Base-by-base conservation (phyloP, 2,113 vertebrate genomes). In the Polypterus senegalus region DNA sequence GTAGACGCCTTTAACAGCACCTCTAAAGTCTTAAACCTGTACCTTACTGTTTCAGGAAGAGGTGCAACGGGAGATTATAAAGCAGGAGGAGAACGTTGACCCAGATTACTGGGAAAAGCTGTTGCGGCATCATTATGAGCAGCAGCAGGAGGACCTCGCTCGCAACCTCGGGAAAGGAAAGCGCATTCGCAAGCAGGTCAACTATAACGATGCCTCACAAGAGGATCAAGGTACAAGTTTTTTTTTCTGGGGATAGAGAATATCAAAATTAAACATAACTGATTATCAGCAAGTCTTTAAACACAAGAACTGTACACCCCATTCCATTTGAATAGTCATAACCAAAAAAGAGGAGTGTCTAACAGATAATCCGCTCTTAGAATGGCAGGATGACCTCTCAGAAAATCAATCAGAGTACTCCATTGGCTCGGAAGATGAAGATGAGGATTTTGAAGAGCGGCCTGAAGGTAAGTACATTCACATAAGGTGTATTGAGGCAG, bases 351-450 rank as follows among this genome's bases (percentile, higher is more conserved):
- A 27, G 27, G 27, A 27, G 27, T 27, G 27, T 27, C 27, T 27
- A 27, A 27, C 27, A 27, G 27, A 27, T 27, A 27, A 27, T 27
- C 27, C 27, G 27, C 27, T 27, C 79, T 83, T 88, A 98, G 96
- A 99, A 70, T 98, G 94, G 94, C 94, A 93, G 73, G 94, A 94
- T 0, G 92, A 97, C 78, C 90, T 97, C 67, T 99, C 94, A 11
- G 94, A 98, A 79, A 98, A 99, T 84, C 96, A 98, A 79, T 98
- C 96, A 0, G 94, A 99, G 70, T 99, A 99, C 68, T 98, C 96
- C 57, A 89, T 97, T 9, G 96, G 94, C 72, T 99, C 96, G 0
- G 96, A 99, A 83, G 94, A 99, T 2, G 94, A 99, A 80, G 96
- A 99, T 49, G 96, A 99, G 82, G 94, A 98, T 73, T 99, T 99